Evolutionary conservation across 2,113 vertebrate species (phyloP).

Genomic region (Myotis davidii): DNA sequence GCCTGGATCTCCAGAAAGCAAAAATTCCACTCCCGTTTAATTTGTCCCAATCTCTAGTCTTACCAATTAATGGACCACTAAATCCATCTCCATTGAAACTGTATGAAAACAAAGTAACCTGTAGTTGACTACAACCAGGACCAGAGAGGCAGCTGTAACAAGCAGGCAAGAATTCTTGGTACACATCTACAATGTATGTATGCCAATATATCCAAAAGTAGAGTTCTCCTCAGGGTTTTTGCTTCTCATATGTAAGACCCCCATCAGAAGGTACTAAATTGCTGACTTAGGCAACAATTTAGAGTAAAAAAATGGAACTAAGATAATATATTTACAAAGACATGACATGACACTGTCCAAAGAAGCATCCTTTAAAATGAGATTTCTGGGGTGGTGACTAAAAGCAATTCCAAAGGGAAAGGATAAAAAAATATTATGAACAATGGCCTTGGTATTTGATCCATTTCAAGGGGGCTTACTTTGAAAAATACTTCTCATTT

Average conservation of each 20-base stretch:
- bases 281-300: not conserved
- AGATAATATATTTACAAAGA: not conserved
- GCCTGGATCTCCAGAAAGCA: slow-evolving; percentile 30
- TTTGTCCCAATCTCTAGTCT: not conserved
- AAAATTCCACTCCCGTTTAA: not conserved
- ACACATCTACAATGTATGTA: not conserved
- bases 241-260: not conserved
- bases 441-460: not conserved
- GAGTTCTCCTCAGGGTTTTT: not conserved
- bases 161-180: not conserved
- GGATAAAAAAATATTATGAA: not conserved
- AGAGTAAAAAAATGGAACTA: not conserved
- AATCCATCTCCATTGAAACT: not conserved
- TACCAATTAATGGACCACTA: not conserved
- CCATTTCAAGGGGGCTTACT: not conserved
- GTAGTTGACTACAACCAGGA: not conserved
- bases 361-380: slow-evolving; percentile 6
- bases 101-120: not conserved
- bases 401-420: slow-evolving; percentile 47
- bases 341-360: not conserved
- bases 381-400: not conserved
- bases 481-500: slow-evolving; percentile 29
- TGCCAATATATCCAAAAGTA: not conserved
- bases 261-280: not conserved
- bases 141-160: not conserved